phyloP scores from a whole-genome alignment of 23 tunicate genomes.

The Trididemnum clinides region DNA sequence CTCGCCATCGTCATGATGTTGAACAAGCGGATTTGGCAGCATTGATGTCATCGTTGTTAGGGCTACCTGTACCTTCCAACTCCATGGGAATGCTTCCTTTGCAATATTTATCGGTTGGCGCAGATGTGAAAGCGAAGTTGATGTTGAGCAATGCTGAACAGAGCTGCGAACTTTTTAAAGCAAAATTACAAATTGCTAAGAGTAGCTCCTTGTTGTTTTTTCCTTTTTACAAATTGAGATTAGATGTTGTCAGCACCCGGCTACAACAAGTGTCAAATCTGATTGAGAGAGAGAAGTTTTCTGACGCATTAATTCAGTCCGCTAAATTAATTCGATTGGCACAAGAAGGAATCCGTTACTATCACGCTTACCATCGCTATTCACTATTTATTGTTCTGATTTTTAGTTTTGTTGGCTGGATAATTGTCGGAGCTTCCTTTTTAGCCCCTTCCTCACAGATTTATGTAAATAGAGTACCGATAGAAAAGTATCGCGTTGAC shows the following conservation, averaged over 20 bases:
- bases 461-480: not conserved
- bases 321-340: not conserved
- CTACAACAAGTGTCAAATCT: not conserved
- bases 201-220: not conserved
- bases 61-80: slow-evolving; percentile 42
- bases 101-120: not conserved
- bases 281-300: not conserved
- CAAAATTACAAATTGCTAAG: not conserved
- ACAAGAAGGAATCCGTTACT: not conserved
- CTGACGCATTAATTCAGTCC: not conserved
- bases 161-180: not conserved
- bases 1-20: slow-evolving; percentile 10
- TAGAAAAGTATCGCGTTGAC: not conserved
- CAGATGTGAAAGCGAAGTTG: not conserved
- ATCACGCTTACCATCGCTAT: slow-evolving; percentile 53
- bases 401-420: slow-evolving; percentile 49
- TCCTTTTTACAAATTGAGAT: not conserved
- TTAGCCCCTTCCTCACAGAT: not conserved
- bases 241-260: not conserved
- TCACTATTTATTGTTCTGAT: slow-evolving; percentile 26
- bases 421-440: not conserved
- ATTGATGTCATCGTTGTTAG: slow-evolving; percentile 44
- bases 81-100: slow-evolving; percentile 39
- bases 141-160: slow-evolving; percentile 25
- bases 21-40: slow-evolving; percentile 28